Base-by-base conservation (phyloP, 2,113 vertebrate genomes). In the Calypte anna region DNA sequence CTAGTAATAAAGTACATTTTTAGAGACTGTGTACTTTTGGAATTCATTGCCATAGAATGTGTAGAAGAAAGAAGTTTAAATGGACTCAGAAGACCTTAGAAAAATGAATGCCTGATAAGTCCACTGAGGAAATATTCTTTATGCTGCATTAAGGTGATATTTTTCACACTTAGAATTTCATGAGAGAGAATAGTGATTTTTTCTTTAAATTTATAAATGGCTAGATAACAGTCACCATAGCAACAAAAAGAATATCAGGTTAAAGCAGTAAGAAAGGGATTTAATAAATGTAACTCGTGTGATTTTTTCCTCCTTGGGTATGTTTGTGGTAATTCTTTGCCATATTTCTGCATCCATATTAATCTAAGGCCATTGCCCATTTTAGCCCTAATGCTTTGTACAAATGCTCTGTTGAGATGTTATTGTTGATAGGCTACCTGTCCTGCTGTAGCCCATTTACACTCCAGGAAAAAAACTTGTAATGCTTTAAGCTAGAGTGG, bases 211-310 rank as follows among this genome's bases (percentile, higher is more conserved):
- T 44, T 93, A 78, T 95, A 96, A 96, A 88, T 80, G 82, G 53
- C 72, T 93, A 48, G 64, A 83, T 93, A 96, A 76, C 79, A 88
- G 86, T 97, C 90, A 88, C 96, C 90, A 94, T 95, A 83, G 94
- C 90, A 95, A 97, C 93, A 0, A 55, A 50, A 95, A 64, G 85
- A 79, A 67, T 86, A 92, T 74, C 51, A 55, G 72, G 85, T 90
- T 87, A 88, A 87, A 86, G 84, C 86, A 75, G 55, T 61, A 70
- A 88, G 72, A 68, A 93, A 70, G 64, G 27, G 58, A 89, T 89
- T 84, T 95, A 92, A 94, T 75, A 62, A 91, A 63, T 57, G 66
- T 86, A 86, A 76, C 0, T 5, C 36, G 20, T 43, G 53, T n/a
- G 23, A 0, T 2, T 77, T 88, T 86, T 82, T 17, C 54, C 69